Evolutionary conservation across 2,888 invertebrate genomes (phyloP), one percentile per base, ranked within the genome.

Genomic region (Desoria tigrina): DNA sequence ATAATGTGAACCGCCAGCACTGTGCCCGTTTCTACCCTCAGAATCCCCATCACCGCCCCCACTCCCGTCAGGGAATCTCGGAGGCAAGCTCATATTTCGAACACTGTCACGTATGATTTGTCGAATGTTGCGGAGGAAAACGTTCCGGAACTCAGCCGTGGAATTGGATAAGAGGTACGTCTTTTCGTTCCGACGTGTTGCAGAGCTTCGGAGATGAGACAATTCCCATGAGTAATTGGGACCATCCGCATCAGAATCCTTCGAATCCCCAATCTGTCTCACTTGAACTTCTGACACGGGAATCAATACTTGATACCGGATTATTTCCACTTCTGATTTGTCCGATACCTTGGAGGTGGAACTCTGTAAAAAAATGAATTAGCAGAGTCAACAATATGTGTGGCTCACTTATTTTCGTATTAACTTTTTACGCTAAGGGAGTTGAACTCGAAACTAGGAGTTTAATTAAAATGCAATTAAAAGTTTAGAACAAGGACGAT

Each of bases 271-370:
- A 45, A 93, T 92, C 45, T 94, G 93, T 68, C 96, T 86, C 49
- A 97, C 96, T 84, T 97, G 96, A 49, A 97, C 95, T 83, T 97
- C 96, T 23, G 94, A 94, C 50, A 97, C 96, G 0, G 96, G 96
- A 78, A 97, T 96, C 74, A 96, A 84, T 66, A 95, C 95, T 83
- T 96, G 95, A 82, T 95, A 96, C 77, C 95, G 86, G 79, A 95
- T 94, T 78, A 95, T 94, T 84, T 96, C 96, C 73, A 94, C 94
- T 81, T 94, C 94, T 77, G 90, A 89, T 78, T 88, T 87, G 75
- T 72, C 77, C 23, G 73, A 72, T 77, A 88, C 87, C 82, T 92
- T 93, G 76, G 90, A 91, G 32, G 92, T 88, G 68, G 92, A 92
- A 58, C 92, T 92, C 92, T 93, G 78, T 27, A 78, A 63, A 74